These are phyloP conservation scores for Brachionus asplanchnoidis DNA, from an alignment of 1,140 invertebrate species.

Conservation along the genomic window DNA sequence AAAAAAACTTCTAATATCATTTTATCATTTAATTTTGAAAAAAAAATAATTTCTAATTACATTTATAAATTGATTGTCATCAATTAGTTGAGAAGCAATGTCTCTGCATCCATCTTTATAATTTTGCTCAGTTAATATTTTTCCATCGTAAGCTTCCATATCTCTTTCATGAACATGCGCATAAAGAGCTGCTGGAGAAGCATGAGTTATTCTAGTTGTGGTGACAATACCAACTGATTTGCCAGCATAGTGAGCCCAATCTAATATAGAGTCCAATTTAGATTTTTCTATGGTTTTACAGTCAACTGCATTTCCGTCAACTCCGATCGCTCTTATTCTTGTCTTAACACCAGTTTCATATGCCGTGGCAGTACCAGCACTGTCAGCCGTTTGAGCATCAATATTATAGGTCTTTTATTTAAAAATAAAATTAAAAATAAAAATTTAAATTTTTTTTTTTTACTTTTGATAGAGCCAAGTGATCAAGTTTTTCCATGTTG, in stretches of 20 bases:
- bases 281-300: background rate
- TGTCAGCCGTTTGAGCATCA: constrained; percentile 80
- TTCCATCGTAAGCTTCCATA: constrained; percentile 51
- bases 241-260: constrained; percentile 27
- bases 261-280: background rate
- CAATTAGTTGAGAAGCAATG: constrained; percentile 53
- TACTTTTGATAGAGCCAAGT: constrained; percentile 44
- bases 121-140: constrained; percentile 18
- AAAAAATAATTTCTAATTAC: background rate
- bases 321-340: constrained; percentile 71
- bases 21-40: no score
- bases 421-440: constrained; percentile 62
- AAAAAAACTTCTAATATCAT: no score
- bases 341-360: constrained; percentile 77
- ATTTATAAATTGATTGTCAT: constrained; percentile 44
- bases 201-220: constrained; percentile 79
- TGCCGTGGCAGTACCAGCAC: constrained; percentile 79
- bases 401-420: constrained; percentile 77
- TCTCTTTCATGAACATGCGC: constrained; percentile 61
- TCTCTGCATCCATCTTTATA: constrained; percentile 55
- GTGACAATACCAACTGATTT: constrained; percentile 79
- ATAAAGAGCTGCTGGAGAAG: constrained; percentile 75
- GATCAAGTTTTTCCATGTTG: constrained; percentile 39
- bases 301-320: constrained; percentile 61
- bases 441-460: background rate